Percentiles rank a stretch among this genome's conserved stretches.
phyloP scores from a whole-genome alignment of 2,888 invertebrate species.

The Limnephilus auricula region DNA sequence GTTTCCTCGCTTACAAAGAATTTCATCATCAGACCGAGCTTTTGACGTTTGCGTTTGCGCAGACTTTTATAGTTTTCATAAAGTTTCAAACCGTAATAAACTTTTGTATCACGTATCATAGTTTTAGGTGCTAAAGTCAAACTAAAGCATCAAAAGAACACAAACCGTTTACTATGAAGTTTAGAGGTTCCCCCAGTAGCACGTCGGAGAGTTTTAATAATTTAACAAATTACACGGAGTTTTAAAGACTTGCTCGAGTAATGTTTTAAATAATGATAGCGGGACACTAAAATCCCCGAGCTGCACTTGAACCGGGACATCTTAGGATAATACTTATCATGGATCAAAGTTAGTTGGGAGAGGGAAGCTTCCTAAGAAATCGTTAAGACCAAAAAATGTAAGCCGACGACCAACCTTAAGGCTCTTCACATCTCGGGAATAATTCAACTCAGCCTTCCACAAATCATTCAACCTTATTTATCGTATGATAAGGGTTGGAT shows the following conservation, averaged over 20 bases:
- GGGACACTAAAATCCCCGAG: neutral
- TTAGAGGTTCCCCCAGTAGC: neutral
- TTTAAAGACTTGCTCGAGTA: neutral
- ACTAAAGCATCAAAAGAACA: neutral
- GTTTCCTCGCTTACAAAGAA: too few species aligned
- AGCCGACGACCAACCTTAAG: neutral
- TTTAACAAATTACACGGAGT: neutral
- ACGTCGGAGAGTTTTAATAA: neutral
- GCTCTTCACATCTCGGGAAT: conserved; percentile 21
- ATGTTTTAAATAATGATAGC: neutral
- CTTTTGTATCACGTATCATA: neutral
- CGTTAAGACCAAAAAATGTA: neutral
- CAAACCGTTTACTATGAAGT: neutral
- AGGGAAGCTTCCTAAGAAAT: neutral
- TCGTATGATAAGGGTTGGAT: conserved; percentile 37
- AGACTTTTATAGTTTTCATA: neutral
- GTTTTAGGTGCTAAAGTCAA: neutral
- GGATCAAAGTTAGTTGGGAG: neutral
- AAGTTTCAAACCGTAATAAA: neutral
- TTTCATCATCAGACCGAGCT: neutral
- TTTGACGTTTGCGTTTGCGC: neutral
- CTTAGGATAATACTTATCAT: neutral
- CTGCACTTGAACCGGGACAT: neutral
- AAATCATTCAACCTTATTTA: conserved; percentile 39
- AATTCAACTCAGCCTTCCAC: conserved; percentile 33